phyloP scores from a whole-genome alignment of 2,797 vertebrate genomes.

The Phataginus tetradactyla region DNA sequence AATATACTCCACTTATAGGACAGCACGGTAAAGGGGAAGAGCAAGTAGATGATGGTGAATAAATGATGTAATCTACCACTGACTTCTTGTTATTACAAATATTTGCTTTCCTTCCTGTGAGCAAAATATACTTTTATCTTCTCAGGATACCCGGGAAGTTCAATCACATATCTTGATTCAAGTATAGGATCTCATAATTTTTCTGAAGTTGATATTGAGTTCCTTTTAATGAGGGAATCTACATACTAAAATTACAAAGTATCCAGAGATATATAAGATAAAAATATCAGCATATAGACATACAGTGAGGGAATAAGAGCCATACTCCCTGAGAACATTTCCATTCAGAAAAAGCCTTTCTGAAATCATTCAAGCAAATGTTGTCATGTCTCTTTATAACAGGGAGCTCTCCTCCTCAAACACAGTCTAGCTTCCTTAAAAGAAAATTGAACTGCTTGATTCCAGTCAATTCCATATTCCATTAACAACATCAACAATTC shows the following conservation, averaged over 20 bases:
- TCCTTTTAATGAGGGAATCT: not conserved
- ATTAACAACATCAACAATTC: not conserved
- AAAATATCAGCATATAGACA: not conserved
- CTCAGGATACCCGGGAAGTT: not conserved
- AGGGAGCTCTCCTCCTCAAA: not conserved
- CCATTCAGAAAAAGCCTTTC: not conserved
- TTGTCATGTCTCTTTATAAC: not conserved
- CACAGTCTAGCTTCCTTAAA: not conserved
- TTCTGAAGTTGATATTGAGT: not conserved
- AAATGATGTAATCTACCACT: not conserved
- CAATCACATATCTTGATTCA: not conserved
- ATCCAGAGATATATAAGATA: not conserved
- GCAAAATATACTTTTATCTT: not conserved
- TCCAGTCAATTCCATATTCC: not conserved
- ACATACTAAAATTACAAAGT: not conserved
- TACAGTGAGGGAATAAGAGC: not conserved
- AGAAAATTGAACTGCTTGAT: not conserved
- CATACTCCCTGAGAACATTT: rapidly evolving
- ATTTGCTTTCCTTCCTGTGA: not conserved
- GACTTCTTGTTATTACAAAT: not conserved
- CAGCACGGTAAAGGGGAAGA: not conserved
- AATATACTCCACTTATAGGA: not conserved
- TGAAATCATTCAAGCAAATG: not conserved
- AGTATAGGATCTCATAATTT: not conserved
- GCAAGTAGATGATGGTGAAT: not conserved